phyloP scores from a whole-genome alignment of 2,797 vertebrate species.

The Remorina albescens region DNA sequence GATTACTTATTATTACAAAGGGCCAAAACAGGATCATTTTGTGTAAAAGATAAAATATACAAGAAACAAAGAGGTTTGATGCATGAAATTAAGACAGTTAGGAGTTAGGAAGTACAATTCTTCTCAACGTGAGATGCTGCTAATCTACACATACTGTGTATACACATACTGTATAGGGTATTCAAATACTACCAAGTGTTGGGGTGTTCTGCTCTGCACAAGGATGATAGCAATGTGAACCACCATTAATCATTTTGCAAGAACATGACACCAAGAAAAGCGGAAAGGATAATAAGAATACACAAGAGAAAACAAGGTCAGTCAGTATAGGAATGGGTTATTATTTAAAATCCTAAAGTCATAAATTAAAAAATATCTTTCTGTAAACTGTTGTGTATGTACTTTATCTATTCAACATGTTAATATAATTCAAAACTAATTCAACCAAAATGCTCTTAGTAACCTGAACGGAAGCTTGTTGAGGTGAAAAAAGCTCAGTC shows the following conservation, averaged over 20 bases:
- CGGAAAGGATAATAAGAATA: slow-evolving; percentile 58
- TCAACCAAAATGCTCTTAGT: not conserved
- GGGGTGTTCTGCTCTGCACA: slow-evolving; percentile 39
- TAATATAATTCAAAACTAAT: slow-evolving; percentile 8
- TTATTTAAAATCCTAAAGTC: slow-evolving; percentile 22
- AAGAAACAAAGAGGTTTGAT: not conserved
- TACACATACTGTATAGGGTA: not conserved
- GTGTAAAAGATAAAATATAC: not conserved
- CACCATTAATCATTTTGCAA: slow-evolving; percentile 72
- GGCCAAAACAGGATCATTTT: not conserved
- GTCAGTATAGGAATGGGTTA: slow-evolving; percentile 28
- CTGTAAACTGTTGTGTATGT: not conserved
- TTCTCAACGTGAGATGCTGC: not conserved
- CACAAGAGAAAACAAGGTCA: slow-evolving; percentile 50
- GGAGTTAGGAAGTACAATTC: not conserved
- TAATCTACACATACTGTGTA: slow-evolving; percentile 21
- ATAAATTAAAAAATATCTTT: slow-evolving; percentile 8
- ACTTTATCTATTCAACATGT: slow-evolving; percentile 7
- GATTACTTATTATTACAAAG: not conserved
- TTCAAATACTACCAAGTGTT: slow-evolving; percentile 39
- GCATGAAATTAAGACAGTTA: slow-evolving; percentile 13
- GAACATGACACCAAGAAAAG: slow-evolving; percentile 52
- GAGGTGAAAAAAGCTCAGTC: slow-evolving; percentile 20
- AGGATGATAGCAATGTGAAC: slow-evolving; percentile 47
- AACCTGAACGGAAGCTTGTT: not conserved